phyloP scores from a whole-genome alignment of 2,113 vertebrate genomes.

The Edolisoma coerulescens region DNA sequence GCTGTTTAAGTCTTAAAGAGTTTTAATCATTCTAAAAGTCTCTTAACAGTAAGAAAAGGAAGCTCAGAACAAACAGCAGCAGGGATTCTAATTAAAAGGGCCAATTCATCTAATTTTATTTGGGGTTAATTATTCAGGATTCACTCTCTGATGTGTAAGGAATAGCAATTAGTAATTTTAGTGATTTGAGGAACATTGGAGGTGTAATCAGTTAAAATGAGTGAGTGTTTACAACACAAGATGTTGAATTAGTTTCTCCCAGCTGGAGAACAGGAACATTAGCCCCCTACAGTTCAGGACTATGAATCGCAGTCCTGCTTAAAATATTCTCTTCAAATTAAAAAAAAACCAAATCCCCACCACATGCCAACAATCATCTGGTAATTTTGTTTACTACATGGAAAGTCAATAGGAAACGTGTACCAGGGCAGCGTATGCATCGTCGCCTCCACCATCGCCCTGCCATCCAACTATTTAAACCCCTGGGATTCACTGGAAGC shows the following conservation, averaged over 20 bases:
- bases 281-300: conserved; percentile 71
- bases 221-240: conserved; percentile 83
- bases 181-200: conserved; percentile 88
- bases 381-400: conserved; percentile 43
- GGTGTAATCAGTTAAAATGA: conserved; percentile 91
- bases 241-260: conserved; percentile 79
- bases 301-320: conserved; percentile 57
- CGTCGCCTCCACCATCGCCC: background rate
- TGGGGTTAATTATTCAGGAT: conserved; percentile 93
- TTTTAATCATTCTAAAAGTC: conserved; percentile 81
- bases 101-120: conserved; percentile 94
- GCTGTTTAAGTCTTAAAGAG: conserved; percentile 81
- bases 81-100: conserved; percentile 90
- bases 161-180: conserved; percentile 96
- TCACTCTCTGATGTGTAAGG: conserved; percentile 87
- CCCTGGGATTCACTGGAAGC: background rate
- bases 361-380: conserved; percentile 30
- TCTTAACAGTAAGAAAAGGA: conserved; percentile 79
- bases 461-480: background rate
- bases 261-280: conserved; percentile 77
- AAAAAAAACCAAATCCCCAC: background rate
- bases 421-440: background rate
- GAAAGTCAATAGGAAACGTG: background rate
- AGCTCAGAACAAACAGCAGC: conserved; percentile 85
- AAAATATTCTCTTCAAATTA: conserved; percentile 63